A percentile compares a stretch with the other conserved stretches of the same genome.
These are phyloP conservation scores for Scaptomyza parva DNA, from an alignment of 2,888 invertebrate species.

Conservation along the genomic window DNA sequence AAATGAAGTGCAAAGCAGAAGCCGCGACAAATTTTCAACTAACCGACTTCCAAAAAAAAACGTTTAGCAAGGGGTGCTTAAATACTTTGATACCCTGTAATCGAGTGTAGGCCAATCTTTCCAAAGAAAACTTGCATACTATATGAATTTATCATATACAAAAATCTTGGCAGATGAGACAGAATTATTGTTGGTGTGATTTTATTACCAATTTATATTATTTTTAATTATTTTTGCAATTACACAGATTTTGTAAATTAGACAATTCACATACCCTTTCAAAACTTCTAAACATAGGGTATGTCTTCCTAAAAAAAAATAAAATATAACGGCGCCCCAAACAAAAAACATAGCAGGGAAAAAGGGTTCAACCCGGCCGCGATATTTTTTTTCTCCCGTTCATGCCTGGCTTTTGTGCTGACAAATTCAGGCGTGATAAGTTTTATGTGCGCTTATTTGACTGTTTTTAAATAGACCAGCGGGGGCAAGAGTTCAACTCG, in stretches of 20 bases:
- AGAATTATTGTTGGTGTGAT: too few relatives aligned
- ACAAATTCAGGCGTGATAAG: slow-evolving; percentile 83
- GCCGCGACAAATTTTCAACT: slow-evolving; percentile 74
- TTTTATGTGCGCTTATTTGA: slow-evolving; percentile 81
- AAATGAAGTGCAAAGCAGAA: slow-evolving; percentile 76
- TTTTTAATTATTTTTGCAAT: neutral
- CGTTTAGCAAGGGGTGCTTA: too few relatives aligned
- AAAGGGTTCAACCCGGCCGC: slow-evolving; percentile 62
- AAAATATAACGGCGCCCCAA: slow-evolving; percentile 19
- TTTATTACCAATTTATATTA: too few relatives aligned
- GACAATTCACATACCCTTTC: neutral
- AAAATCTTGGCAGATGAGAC: too few relatives aligned
- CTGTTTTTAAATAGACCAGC: slow-evolving; percentile 78
- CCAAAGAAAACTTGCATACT: too few relatives aligned
- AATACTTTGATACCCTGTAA: slow-evolving; percentile 16
- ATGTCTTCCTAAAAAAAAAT: slow-evolving; percentile 21
- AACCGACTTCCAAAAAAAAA: slow-evolving; percentile 31
- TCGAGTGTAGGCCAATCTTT: too few relatives aligned
- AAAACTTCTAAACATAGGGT: slow-evolving; percentile 23
- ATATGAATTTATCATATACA: too few relatives aligned
- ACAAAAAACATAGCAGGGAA: slow-evolving; percentile 40
- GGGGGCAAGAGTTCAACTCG: slow-evolving; percentile 32
- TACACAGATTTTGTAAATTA: neutral
- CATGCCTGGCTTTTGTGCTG: slow-evolving; percentile 75
- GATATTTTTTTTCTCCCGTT: slow-evolving; percentile 36